Evolutionary conservation across 2,113 vertebrate species (phyloP).

Genomic region (Origma solitaria): DNA sequence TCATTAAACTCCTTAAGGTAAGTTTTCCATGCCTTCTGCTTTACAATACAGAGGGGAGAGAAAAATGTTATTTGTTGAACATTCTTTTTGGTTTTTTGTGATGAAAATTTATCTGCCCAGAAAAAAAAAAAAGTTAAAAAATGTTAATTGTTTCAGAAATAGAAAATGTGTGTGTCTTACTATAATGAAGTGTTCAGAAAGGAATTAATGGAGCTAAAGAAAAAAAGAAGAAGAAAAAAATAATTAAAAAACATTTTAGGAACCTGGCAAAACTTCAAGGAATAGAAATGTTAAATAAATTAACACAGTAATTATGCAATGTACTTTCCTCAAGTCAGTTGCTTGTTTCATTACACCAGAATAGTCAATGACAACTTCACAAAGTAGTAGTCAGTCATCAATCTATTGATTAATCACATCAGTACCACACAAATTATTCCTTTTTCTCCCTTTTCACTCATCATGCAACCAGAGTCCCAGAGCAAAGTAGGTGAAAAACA

Average conservation of each 20-base stretch:
- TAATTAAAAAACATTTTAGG: background rate
- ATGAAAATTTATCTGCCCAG: background rate
- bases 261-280: background rate
- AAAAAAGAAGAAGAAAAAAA: no score
- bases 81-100: background rate
- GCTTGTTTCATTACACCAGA: background rate
- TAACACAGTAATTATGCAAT: background rate
- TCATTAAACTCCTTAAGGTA: background rate
- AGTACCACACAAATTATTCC: background rate
- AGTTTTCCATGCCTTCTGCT: background rate
- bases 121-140: background rate
- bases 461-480: background rate
- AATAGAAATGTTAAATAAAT: background rate
- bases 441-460: background rate
- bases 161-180: background rate
- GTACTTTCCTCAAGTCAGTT: background rate
- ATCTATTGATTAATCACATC: background rate
- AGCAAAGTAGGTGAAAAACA: background rate
- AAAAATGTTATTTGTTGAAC: background rate
- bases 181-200: background rate
- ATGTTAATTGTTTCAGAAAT: background rate
- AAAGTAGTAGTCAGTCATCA: background rate
- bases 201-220: fast-evolving
- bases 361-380: background rate
- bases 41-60: background rate